Conservation (phyloP, 2,888 invertebrate species). For the Calameuta pallipes region DNA sequence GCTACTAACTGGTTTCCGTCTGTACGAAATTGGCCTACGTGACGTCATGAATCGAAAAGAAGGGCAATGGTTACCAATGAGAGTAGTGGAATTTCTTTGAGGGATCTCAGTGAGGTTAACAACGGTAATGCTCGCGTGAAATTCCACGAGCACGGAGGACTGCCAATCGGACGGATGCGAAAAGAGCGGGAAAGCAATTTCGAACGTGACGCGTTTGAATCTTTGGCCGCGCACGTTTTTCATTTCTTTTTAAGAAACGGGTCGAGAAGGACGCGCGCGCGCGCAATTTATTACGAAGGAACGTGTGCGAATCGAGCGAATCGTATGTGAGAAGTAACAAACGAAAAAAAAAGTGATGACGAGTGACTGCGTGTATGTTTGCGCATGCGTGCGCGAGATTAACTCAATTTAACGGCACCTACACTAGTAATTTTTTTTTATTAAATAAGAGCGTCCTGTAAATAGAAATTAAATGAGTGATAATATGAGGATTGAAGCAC, state of each 20-base stretch:
- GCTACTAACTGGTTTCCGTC: not conserved
- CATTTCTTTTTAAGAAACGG: not conserved
- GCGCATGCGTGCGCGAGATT: constrained; percentile 1
- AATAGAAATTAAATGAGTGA: not conserved
- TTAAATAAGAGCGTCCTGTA: not conserved
- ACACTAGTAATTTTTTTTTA: not conserved
- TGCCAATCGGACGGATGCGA: not conserved
- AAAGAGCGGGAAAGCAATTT: not conserved
- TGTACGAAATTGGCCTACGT: not conserved
- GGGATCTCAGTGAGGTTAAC: not conserved
- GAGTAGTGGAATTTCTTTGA: not conserved
- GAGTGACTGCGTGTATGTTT: constrained; percentile 1
- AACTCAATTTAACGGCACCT: not conserved
- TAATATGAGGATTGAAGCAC: not conserved
- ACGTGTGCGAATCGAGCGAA: not conserved
- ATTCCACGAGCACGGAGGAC: not conserved
- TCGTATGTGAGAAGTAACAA: not conserved
- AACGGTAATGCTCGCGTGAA: not conserved
- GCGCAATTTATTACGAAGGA: not conserved
- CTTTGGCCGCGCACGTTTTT: not conserved
- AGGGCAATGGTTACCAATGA: not conserved
- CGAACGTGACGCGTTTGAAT: not conserved
- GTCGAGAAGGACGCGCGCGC: not conserved
- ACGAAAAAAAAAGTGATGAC: not conserved
- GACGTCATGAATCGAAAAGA: not conserved